Base-by-base conservation (phyloP, 2,888 invertebrate species). In the Ceraclea dissimilis region DNA sequence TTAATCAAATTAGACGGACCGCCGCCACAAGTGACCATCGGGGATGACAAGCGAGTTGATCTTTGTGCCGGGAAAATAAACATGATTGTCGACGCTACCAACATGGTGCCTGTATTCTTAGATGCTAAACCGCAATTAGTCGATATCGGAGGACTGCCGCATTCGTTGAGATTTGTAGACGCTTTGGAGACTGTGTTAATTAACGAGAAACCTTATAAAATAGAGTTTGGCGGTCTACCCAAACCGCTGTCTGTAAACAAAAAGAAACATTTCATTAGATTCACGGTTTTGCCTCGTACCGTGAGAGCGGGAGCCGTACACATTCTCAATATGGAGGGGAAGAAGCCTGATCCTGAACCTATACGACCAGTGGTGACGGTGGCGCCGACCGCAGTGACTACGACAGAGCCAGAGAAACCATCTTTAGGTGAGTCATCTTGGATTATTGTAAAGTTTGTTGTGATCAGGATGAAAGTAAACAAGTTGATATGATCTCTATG, bases 1-100 rank as follows among this genome's bases (percentile, higher is more conserved):
- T 76, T 82, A 47, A 80, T 98, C 1, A 86, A 90, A 66, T 75
- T 99, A 8, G 90, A 90, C 65, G 96, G 96, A 0, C 92, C 93
- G 0, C 84, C 93, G 2, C 98, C 98, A 0, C 92, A 92, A 72
- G 96, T 98, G 0, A 90, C 90, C 69, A 93, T 98, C 59, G 90
- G 94, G 0, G 84, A 83, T 33, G 74, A 72, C 1, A 84, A 86
- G 64, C 79, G 92, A 22, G 85, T 83, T 13, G 94, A 95, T 70
- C 75, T 95, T 47, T 88, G 91, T 1, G 85, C 87, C 1, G 93
- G 90, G 0, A 89, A 89, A 73, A 88, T 93, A 57, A 88, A 87
- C 68, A 76, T 93, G 58, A 88, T 92, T 53, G 83, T 93, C 4
- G 86, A 93, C 69, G 92, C 90, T 0, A 83, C 83, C 54, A 83